Conservation (phyloP, 2,113 vertebrate genomes). For the Thunnus thynnus region DNA sequence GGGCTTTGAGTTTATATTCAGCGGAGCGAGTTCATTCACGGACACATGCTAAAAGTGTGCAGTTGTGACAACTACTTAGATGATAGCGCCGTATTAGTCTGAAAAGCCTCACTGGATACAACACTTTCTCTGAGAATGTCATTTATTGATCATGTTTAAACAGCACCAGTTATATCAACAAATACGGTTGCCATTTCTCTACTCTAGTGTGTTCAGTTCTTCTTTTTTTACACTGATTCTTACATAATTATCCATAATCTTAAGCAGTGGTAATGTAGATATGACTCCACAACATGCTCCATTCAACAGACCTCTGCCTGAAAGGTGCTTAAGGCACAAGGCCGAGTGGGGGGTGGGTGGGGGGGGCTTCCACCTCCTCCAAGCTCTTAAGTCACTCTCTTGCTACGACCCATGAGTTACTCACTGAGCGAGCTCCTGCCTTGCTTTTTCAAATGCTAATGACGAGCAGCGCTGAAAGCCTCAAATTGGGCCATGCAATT, state of each 20-base stretch:
- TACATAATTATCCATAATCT: conserved; percentile 34
- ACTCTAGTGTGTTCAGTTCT: neutral
- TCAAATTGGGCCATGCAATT: conserved; percentile 85
- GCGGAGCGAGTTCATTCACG: conserved; percentile 12
- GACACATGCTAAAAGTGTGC: conserved; percentile 20
- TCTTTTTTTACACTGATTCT: neutral
- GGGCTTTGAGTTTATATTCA: conserved; percentile 18
- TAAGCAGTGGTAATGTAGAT: conserved; percentile 20
- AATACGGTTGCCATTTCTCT: neutral
- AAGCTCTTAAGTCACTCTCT: conserved; percentile 74
- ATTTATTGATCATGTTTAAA: conserved; percentile 22
- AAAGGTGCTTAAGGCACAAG: conserved; percentile 33
- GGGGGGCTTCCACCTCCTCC: conserved; percentile 44
- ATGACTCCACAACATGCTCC: conserved; percentile 54
- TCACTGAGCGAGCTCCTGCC: conserved; percentile 68
- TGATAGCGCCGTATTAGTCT: neutral
- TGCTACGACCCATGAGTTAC: conserved; percentile 69
- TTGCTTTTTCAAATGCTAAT: conserved; percentile 87
- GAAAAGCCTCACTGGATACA: conserved; percentile 11
- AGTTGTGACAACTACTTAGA: conserved; percentile 29
- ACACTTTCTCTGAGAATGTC: neutral
- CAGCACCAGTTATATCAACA: neutral
- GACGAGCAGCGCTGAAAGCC: conserved; percentile 80
- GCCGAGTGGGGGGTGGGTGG: neutral
- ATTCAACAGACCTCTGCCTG: conserved; percentile 39